Conservation (phyloP, 37 sponge, comb jelly and placozoan genomes). For the Lycopodina hypogea region DNA sequence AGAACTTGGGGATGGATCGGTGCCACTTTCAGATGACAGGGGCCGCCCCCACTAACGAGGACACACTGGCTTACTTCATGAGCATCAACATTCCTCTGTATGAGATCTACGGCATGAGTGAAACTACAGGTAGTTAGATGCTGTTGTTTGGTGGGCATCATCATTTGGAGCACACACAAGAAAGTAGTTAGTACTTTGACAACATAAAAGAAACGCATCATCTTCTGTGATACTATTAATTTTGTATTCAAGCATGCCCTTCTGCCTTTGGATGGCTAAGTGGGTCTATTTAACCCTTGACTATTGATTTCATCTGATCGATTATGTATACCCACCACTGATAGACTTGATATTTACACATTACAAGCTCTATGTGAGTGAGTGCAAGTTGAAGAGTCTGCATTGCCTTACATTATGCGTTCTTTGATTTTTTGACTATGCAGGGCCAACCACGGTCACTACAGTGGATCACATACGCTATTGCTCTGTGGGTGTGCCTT, state of each 20-base stretch:
- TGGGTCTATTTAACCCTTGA: too few relatives aligned
- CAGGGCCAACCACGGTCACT: constrained; percentile 74
- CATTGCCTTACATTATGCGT: too few relatives aligned
- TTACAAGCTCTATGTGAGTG: too few relatives aligned
- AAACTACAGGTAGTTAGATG: constrained; percentile 57
- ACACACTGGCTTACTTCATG: constrained; percentile 85
- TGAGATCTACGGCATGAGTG: constrained; percentile 95
- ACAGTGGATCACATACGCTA: constrained; percentile 53
- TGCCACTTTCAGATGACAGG: constrained; percentile 80
- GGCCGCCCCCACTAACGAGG: constrained; percentile 87
- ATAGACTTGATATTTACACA: too few relatives aligned
- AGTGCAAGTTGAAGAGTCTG: too few relatives aligned
- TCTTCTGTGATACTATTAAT: background rate
- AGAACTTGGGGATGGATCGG: constrained; percentile 72
- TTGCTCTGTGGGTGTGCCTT: constrained; percentile 51
- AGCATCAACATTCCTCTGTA: constrained; percentile 83
- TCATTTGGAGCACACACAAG: too few relatives aligned
- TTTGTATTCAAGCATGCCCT: too few relatives aligned
- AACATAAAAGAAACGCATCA: background rate
- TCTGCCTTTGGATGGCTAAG: too few relatives aligned
- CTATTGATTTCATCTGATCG: too few relatives aligned
- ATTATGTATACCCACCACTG: too few relatives aligned
- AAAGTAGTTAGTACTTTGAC: background rate
- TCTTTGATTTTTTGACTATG: too few relatives aligned
- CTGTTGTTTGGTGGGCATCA: background rate